These are phyloP conservation scores for Gymnocheta viridis DNA, from an alignment of 2,888 invertebrate species.

Conservation along the genomic window DNA sequence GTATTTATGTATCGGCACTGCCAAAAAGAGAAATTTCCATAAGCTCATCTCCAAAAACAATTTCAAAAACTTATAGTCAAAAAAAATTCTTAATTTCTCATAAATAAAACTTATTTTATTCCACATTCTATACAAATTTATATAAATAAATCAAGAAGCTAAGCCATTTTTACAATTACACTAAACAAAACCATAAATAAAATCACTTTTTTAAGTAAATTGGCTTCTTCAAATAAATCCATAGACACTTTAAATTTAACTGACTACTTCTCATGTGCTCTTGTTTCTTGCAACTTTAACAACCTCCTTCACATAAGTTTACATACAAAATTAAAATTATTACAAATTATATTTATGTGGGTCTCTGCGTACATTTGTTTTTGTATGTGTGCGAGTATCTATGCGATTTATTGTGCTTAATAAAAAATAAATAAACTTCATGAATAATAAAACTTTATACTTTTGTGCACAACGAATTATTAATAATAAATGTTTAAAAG, in stretches of 20 bases:
- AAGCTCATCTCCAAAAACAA: no score
- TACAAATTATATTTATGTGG: constrained; percentile 6
- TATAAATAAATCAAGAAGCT: no score
- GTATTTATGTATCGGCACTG: no score
- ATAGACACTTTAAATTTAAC: not conserved
- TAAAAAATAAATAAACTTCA: constrained; percentile 34
- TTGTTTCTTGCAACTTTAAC: not conserved
- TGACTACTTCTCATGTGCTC: not conserved
- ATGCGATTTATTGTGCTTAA: constrained; percentile 8
- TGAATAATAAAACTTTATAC: constrained; percentile 33
- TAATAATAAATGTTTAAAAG: constrained; percentile 9
- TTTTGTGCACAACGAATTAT: not conserved
- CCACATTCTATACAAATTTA: no score
- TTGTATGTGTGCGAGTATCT: not conserved
- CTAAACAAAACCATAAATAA: no score
- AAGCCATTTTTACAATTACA: no score
- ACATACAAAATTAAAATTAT: not conserved
- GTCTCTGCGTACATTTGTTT: not conserved
- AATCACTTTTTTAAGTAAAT: no score
- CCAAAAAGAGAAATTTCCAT: no score
- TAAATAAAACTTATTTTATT: no score
- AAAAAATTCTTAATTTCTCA: no score
- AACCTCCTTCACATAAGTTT: not conserved
- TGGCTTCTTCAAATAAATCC: not conserved
- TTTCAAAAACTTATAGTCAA: no score